Evolutionary conservation across 2,888 invertebrate species (phyloP), one percentile per base, ranked within the genome.

Genomic region (Epirrhoe alternata): DNA sequence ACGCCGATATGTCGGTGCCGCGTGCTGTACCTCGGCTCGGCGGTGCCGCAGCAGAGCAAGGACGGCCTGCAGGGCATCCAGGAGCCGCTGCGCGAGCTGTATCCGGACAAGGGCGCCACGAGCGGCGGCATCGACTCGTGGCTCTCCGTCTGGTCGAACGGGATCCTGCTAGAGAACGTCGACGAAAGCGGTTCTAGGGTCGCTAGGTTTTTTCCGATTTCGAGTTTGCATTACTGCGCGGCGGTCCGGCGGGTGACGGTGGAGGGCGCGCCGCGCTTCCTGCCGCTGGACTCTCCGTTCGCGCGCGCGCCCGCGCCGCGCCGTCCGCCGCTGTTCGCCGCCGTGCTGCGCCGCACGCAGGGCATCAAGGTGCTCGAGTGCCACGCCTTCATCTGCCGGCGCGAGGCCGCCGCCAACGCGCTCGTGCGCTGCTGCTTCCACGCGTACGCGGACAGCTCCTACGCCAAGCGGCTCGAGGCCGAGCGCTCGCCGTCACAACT

Each of bases 341-440:
- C 99, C 78, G 99, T 99, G 70, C 94, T 99, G 77, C 95, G 99
- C 56, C 95, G 99, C 74, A 99, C 99, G 54, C 97, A 97, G 57
- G 99, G 99, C 61, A 99, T 99, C 78, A 99, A 99, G 91, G 99
- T 99, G 64, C 94, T 99, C 71, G 99, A 99, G 93, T 99, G 99
- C 93, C 99, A 99, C 93, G 98, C 99, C 72, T 99, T 99, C 90
- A 98, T 99, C 82, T 98, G 99, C 91, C 98, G 98, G 78, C 96
- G 98, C 65, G 98, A 98, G 88, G 97, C 98, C 85, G 99, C 99
- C 54, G 99, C 99, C 71, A 98, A 99, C 89, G 99, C 99, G 77
- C 95, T 99, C 83, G 99, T 99, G 72, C 95, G 98, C 78, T 98
- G 98, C 90, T 99, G 98, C 92, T 99, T 99, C 92, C 99, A 99